Evolutionary conservation across 2,888 invertebrate genomes (phyloP), one percentile per base, ranked within the genome.

Genomic region (Aleiodes testaceus): DNA sequence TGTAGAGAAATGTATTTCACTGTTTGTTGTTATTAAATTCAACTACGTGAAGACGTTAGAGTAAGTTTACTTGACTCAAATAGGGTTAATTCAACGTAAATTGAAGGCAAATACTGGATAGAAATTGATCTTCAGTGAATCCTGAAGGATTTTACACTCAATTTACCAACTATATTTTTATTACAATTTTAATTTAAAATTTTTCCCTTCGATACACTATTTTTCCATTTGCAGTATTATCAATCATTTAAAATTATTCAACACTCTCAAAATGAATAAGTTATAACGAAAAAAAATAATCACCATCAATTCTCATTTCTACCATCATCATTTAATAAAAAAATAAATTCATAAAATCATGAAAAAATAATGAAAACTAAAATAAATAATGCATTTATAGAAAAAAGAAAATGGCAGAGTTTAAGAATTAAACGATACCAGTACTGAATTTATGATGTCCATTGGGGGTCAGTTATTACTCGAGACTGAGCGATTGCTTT

Each of bases 401-500:
- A n/a, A n/a, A 20, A 44, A 66, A 4, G 26, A 26, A 16, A 50
- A 22, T 26, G 47, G 11, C 30, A 16, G 72, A 69, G 70, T 73
- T n/a, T 67, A 55, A 69, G 59, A 72, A 74, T 77, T 76, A 75
- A 75, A 67, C 64, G 49, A 42, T 44, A 45, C 69, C 53, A 49
- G 49, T 47, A 36, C 69, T 22, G 64, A 73, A 77, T 79, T 78
- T 78, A 77, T 78, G 76, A 73, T 71, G 77, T 76, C 75, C 72
- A 75, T 72, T 72, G 71, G 67, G 76, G 84, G 83, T 81, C 82
- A 83, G 83, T 82, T 84, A 84, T 82, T 82, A 80, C 79, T 75
- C 77, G 75, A 72, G 77, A 78, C 82, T 84, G 84, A 84, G 81
- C 83, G 83, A 84, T 84, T 79, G 84, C 83, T 83, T 84, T 83